Evolutionary conservation across 1,140 invertebrate genomes (phyloP).

Genomic region (Drosophila persimilis): DNA sequence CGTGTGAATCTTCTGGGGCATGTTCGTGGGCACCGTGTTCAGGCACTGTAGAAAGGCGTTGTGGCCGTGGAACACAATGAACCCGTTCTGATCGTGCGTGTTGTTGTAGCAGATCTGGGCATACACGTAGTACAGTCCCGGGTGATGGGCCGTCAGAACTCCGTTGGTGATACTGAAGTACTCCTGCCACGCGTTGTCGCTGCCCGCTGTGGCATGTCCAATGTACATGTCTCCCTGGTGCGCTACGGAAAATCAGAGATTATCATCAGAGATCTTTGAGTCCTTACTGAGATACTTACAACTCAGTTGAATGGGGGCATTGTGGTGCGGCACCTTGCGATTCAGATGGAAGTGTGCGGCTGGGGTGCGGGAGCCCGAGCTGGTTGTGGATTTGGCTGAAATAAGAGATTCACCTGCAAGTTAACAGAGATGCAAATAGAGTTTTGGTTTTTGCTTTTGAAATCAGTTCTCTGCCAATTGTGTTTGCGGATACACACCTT

Average conservation of each 20-base stretch:
- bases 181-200: constrained; percentile 42
- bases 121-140: constrained; percentile 87
- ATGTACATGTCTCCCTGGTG: constrained; percentile 74
- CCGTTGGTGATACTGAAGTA: constrained; percentile 79
- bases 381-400: constrained; percentile 72
- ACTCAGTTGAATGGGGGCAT: constrained; percentile 28
- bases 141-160: constrained; percentile 84
- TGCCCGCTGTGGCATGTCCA: constrained; percentile 53
- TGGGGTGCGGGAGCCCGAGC: constrained; percentile 17
- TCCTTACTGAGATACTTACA: constrained; percentile 25
- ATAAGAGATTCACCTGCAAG: constrained; percentile 77
- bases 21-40: constrained; percentile 85
- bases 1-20: constrained; percentile 85
- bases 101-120: constrained; percentile 88
- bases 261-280: constrained; percentile 4
- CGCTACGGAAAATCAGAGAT: constrained; percentile 24
- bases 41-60: constrained; percentile 83
- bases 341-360: constrained; percentile 75
- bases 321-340: constrained; percentile 47
- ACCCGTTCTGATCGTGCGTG: constrained; percentile 87
- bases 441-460: constrained; percentile 20
- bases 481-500: constrained; percentile 54
- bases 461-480: constrained; percentile 48
- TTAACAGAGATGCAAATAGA: constrained; percentile 52
- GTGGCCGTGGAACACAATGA: constrained; percentile 85